Base-by-base conservation (phyloP, 2,113 vertebrate genomes). In the Tapirus terrestris region DNA sequence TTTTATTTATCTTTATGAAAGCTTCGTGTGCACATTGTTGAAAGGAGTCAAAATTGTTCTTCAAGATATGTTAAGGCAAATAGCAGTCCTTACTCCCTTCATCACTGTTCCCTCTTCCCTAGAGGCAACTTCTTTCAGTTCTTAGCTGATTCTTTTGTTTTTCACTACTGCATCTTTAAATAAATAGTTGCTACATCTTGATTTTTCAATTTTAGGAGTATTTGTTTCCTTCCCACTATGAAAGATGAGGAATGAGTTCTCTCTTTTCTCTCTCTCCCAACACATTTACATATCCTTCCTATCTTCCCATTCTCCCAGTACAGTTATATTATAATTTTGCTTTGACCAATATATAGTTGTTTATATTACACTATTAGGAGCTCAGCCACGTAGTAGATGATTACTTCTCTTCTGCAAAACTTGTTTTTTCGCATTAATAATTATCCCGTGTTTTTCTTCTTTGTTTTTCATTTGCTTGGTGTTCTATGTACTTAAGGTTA, bases 181-280 rank as follows among this genome's bases (percentile, higher is more conserved):
- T 94, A 48, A 68, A 13, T 48, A 36, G 94, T 86, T 88, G 60
- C 33, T 84, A 4, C 8, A n/a, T 88, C 70, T 48, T 91, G 20
- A 48, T 29, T 65, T 83, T 88, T 83, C 10, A 58, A 10, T 76
- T 65, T 89, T 88, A 53, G 39, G 29, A 33, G 77, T 89, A 76
- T 48, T 60, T 75, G 17, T 91, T 95, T 81, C 91, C 3, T 27
- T 91, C 45, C 73, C 14, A 31, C 51, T 70, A 51, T 81, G 43
- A 75, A 61, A 89, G 33, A 56, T 80, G 36, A 92, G 36, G 39
- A 94, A 82, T 76, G 89, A 63, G 39, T 89, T 97, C 39, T 58
- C 23, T 70, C 8, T 76, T 79, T 58, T n/a, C 13, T 85, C 17
- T 65, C 56, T 80, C 9, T 95, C 58, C 58, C 27, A 67, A 72